phyloP scores from a whole-genome alignment of 2,113 vertebrate species.

The Bolborhynchus lineola region DNA sequence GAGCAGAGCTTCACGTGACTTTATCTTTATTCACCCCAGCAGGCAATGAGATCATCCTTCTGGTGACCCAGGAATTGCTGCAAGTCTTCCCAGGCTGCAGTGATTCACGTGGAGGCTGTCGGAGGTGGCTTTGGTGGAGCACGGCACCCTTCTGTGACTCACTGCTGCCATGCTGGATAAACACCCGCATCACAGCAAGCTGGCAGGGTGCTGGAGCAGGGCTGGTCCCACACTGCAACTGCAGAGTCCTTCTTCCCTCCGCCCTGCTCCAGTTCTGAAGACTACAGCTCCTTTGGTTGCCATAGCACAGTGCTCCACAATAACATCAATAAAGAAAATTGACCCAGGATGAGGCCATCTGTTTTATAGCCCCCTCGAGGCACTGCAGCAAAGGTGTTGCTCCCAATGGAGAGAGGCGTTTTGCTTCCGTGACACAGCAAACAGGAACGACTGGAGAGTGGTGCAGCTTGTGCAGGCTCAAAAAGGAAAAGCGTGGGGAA shows the following conservation, averaged over 20 bases:
- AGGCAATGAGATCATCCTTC: constrained; percentile 25
- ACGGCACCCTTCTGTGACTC: constrained; percentile 33
- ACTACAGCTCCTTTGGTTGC: background rate
- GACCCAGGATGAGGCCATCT: background rate
- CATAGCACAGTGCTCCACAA: background rate
- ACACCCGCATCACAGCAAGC: background rate
- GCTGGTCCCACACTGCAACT: background rate
- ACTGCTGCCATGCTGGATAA: background rate
- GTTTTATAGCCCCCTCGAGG: background rate
- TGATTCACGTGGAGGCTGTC: constrained; percentile 40
- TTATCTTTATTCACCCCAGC: background rate
- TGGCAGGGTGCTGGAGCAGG: background rate
- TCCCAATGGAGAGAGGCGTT: accelerated
- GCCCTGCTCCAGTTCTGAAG: background rate
- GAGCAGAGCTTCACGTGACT: constrained; percentile 3
- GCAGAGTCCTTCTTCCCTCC: background rate
- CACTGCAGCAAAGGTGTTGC: background rate
- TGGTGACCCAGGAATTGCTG: constrained; percentile 38
- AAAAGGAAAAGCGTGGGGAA: background rate
- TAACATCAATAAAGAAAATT: constrained; percentile 9
- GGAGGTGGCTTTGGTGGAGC: constrained; percentile 55
- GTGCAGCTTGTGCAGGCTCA: background rate
- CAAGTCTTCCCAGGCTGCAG: constrained; percentile 52
- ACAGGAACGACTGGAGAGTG: accelerated
- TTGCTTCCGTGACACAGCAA: background rate